A percentile compares a stretch with the other conserved stretches of the same genome.
Conservation (phyloP, 2,888 invertebrate species). For the Scotopteryx bipunctaria region DNA sequence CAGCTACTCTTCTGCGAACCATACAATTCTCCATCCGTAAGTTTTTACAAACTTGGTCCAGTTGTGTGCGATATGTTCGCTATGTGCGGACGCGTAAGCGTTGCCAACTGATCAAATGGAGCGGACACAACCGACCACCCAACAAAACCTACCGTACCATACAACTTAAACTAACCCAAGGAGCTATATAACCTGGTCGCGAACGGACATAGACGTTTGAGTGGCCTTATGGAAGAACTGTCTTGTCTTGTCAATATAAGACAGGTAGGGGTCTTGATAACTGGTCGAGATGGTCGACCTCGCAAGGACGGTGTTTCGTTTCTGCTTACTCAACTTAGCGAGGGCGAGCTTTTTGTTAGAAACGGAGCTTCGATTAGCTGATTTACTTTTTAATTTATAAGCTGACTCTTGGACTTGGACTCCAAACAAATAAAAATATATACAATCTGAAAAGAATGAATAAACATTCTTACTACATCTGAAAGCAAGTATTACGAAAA, state of each 20-base stretch:
- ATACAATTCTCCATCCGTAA: conserved; percentile 58
- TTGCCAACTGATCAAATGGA: conserved; percentile 71
- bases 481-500: no score
- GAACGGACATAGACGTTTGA: conserved; percentile 22
- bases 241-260: conserved; percentile 32
- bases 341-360: conserved; percentile 66
- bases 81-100: conserved; percentile 77
- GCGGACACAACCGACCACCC: conserved; percentile 67
- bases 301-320: conserved; percentile 75
- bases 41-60: conserved; percentile 75
- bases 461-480: no score
- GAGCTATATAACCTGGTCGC: conserved; percentile 26
- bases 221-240: conserved; percentile 22
- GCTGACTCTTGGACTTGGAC: neutral
- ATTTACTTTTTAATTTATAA: conserved; percentile 31
- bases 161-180: conserved; percentile 17
- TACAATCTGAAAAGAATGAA: neutral
- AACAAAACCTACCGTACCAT: conserved; percentile 27
- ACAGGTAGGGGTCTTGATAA: conserved; percentile 27
- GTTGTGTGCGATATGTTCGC: conserved; percentile 79
- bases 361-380: conserved; percentile 56
- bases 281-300: conserved; percentile 57
- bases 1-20: conserved; percentile 35
- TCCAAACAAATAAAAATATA: neutral
- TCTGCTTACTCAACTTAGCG: conserved; percentile 72